Evolutionary conservation across 1,140 invertebrate genomes (phyloP).

Genomic region (Carposina sasakii): DNA sequence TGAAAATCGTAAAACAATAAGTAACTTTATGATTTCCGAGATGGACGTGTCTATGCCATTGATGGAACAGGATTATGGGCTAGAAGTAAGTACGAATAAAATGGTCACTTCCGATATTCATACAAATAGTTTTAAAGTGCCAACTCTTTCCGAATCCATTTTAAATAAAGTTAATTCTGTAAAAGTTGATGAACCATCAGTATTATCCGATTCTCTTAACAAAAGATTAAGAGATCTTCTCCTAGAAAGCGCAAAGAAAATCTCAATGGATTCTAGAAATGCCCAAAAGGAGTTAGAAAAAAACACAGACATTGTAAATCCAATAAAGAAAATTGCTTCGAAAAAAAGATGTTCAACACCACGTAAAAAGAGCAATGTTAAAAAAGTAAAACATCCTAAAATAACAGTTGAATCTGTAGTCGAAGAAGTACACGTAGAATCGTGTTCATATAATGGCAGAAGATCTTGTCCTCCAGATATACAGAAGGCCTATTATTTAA

Average conservation of each 20-base stretch:
- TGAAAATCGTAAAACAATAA: conserved; percentile 11
- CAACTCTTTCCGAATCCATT: conserved; percentile 35
- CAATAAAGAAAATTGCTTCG: conserved; percentile 21
- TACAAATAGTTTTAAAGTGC: conserved; percentile 35
- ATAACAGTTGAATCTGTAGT: conserved; percentile 17
- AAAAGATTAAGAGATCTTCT: conserved; percentile 38
- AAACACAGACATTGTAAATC: too few relatives aligned
- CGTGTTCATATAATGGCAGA: conserved; percentile 34
- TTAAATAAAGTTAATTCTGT: conserved; percentile 38
- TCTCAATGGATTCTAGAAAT: conserved; percentile 7
- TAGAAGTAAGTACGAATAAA: conserved; percentile 23
- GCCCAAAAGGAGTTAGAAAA: too few relatives aligned
- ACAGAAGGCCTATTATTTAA: too few relatives aligned
- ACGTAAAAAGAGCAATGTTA: conserved; percentile 33
- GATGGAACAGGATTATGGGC: conserved; percentile 39
- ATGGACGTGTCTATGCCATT: conserved; percentile 40
- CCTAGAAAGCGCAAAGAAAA: conserved; percentile 51
- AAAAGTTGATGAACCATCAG: conserved; percentile 32
- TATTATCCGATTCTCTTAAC: conserved; percentile 42
- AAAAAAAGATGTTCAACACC: conserved; percentile 58
- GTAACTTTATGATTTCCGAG: conserved; percentile 35
- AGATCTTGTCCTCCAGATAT: conserved; percentile 43
- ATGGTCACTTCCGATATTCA: conserved; percentile 26
- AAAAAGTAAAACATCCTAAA: conserved; percentile 29
- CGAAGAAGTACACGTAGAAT: conserved; percentile 44